phyloP scores from a whole-genome alignment of 2,113 vertebrate species.

The Morone chrysops region DNA sequence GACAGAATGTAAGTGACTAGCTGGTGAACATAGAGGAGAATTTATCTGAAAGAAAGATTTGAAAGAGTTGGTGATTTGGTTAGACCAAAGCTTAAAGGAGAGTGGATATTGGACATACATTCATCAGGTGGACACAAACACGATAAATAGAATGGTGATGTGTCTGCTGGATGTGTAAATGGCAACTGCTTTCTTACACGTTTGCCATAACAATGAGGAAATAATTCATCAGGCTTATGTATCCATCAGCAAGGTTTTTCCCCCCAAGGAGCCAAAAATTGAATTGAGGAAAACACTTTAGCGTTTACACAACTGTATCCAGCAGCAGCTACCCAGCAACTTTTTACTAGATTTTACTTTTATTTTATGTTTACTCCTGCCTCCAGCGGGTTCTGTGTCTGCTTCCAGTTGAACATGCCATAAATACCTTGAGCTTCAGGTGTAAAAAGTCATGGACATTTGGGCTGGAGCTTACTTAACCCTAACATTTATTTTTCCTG shows the following conservation, averaged over 20 bases:
- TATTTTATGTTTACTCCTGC: no score
- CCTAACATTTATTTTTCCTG: neutral
- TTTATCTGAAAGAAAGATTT: no score
- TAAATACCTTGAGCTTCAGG: neutral
- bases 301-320: neutral
- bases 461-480: constrained; percentile 1
- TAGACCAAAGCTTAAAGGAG: no score
- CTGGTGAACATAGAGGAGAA: no score
- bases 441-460: neutral
- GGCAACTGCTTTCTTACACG: neutral
- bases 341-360: neutral
- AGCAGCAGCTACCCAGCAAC: neutral
- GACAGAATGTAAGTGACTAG: no score
- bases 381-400: neutral
- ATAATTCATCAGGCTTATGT: neutral
- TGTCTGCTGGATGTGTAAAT: neutral
- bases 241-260: neutral
- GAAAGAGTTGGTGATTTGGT: no score
- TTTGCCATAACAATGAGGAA: no score
- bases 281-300: neutral
- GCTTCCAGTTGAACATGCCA: neutral
- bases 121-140: neutral
- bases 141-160: neutral
- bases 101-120: neutral
- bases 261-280: neutral